Evolutionary conservation across 2,888 invertebrate species (phyloP).

Genomic region (Ichneumon xanthorius): DNA sequence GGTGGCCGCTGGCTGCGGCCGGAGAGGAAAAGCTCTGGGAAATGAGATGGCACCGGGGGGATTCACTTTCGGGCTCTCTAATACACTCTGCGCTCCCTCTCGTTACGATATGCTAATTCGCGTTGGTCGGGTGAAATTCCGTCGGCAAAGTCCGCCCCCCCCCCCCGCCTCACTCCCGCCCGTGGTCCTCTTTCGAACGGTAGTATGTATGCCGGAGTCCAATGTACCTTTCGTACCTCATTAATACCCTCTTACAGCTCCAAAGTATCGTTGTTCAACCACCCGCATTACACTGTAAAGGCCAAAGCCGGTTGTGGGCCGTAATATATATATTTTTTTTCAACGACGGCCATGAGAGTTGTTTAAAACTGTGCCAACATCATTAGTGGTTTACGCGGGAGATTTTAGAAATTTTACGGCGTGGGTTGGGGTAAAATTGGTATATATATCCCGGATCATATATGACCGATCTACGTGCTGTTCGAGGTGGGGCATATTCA

Average conservation of each 20-base stretch:
- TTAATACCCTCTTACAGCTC: background rate
- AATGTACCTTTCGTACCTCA: background rate
- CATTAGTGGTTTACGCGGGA: no score
- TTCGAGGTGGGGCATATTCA: no score
- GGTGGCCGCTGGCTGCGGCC: background rate
- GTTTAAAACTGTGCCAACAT: no score
- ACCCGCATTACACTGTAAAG: background rate
- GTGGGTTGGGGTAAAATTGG: no score
- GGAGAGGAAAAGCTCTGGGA: constrained; percentile 1
- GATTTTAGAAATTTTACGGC: no score
- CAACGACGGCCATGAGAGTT: no score
- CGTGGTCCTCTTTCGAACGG: background rate
- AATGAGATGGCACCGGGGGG: constrained; percentile 41
- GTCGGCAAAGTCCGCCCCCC: background rate
- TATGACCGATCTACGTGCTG: no score
- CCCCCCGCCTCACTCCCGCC: background rate
- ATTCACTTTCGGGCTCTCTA: constrained; percentile 35
- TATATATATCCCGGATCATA: no score
- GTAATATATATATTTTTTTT: no score
- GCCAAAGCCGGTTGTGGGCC: no score
- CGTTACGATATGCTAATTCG: constrained; percentile 59
- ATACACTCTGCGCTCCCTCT: background rate
- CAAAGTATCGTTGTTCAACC: constrained; percentile 1
- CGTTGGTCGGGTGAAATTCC: constrained; percentile 4
- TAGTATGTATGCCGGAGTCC: background rate